Evolutionary conservation across 1,140 invertebrate species (phyloP).

Genomic region (Coptotermes formosanus): DNA sequence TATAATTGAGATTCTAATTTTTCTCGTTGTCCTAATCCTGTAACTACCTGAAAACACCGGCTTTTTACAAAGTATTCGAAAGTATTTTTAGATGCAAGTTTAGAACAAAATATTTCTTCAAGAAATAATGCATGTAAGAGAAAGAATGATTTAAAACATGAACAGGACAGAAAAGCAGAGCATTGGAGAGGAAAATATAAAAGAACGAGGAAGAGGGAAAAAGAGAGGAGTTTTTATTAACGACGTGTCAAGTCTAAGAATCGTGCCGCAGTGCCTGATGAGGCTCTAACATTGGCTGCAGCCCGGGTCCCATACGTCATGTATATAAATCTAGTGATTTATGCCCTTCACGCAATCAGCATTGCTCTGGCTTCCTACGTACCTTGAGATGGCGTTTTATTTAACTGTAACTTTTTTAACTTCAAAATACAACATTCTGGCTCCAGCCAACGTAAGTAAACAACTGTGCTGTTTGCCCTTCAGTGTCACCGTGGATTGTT

Average conservation of each 20-base stretch:
- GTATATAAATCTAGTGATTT: conserved; percentile 18
- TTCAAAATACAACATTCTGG: neutral
- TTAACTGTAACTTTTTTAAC: neutral
- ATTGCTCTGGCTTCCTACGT: neutral
- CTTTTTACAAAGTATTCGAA: neutral
- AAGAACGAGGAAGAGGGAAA: neutral
- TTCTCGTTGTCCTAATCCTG: neutral
- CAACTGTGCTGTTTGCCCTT: neutral
- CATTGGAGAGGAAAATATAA: neutral
- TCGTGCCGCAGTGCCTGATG: neutral
- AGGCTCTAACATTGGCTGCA: neutral
- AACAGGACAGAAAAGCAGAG: neutral
- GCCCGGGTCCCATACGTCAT: conserved; percentile 12
- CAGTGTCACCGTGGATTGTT: neutral
- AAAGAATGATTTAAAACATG: neutral
- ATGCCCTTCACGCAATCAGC: neutral
- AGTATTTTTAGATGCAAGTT: neutral
- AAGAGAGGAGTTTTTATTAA: neutral
- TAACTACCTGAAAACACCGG: neutral
- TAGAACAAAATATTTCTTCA: neutral
- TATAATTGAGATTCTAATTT: neutral
- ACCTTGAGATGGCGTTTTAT: neutral
- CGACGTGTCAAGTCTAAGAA: neutral
- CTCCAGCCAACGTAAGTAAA: neutral
- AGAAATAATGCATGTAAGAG: neutral